Evolutionary conservation across 2,888 invertebrate species (phyloP).

Genomic region (Lithophane ornitopus): DNA sequence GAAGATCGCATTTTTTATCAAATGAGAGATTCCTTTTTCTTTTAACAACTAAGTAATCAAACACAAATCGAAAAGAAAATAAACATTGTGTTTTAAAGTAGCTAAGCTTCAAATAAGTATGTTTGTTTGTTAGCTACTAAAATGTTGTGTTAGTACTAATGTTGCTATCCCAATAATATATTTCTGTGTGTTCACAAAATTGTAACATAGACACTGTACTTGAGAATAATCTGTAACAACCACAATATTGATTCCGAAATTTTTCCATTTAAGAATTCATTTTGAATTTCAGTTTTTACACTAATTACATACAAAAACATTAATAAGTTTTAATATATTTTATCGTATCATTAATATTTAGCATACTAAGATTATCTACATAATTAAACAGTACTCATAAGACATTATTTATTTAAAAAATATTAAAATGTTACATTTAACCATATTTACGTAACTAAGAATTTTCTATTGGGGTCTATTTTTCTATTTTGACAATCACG

Average conservation of each 20-base stretch:
- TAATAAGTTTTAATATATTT: background rate
- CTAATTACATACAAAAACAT: constrained; percentile 16
- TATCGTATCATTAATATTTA: constrained; percentile 12
- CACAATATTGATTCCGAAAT: constrained; percentile 11
- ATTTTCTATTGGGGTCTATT: background rate
- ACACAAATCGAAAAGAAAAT: background rate
- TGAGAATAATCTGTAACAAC: constrained; percentile 27
- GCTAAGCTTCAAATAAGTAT: constrained; percentile 26
- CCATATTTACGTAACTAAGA: constrained; percentile 27
- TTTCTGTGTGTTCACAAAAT: constrained; percentile 34
- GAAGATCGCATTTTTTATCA: background rate
- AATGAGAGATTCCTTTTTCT: background rate
- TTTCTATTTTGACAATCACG: background rate
- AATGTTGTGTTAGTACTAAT: constrained; percentile 59
- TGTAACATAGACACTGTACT: constrained; percentile 36
- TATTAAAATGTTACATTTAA: constrained; percentile 6
- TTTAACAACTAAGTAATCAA: background rate
- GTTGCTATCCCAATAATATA: constrained; percentile 46
- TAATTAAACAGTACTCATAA: constrained; percentile 17
- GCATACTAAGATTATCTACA: constrained; percentile 3
- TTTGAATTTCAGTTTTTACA: background rate
- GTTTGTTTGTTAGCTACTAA: constrained; percentile 47
- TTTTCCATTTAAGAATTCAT: background rate
- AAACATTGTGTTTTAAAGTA: background rate
- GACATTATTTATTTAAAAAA: constrained; percentile 16